Evolutionary conservation across 1,140 invertebrate species (phyloP), one percentile per base, ranked within the genome.

Genomic region (Pteromalus puparum): DNA sequence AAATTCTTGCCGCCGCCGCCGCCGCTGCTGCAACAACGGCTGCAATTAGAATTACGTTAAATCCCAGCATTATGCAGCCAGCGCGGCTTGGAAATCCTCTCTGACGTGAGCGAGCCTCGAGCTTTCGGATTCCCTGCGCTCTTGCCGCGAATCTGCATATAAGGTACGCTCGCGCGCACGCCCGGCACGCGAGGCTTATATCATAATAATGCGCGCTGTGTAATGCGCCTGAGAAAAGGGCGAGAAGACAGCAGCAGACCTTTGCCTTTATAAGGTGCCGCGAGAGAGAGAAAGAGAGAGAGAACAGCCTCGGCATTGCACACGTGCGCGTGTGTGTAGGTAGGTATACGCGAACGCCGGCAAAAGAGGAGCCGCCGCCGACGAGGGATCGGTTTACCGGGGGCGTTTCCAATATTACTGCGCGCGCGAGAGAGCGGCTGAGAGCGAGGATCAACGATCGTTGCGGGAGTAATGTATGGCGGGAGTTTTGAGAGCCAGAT

Each of bases 171-270:
- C 86, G 86, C 86, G 87, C 81, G 74, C 86, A 83, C 87, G 87
- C 83, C 82, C 78, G 70, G 86, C 87, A 85, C 86, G 86, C 84
- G 87, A 84, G 83, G 85, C 85, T 89, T 89, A 89, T 88, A 89
- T 89, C 88, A 89, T 89, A 89, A 88, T 89, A 90, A 87, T 61
- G 53, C 53, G 53, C 76, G 82, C 84, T 26, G 46, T 65, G 68
- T 85, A 87, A 88, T 87, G 30, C 86, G 84, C 83, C 83, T 84
- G 74, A 73, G 84, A 81, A 85, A 38, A 38, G 21, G 72, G 83
- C 79, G 34, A 48, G 86, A 81, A 85, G 81, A 67, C n/a, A 75
- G 30, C 73, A 46, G 26, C 72, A 72, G n/a, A 68, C 74, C 75
- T 65, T 80, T 72, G 70, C 61, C 74, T 81, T 74, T 84, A 84